A percentile compares a stretch with the other conserved stretches of the same genome.
Conservation (phyloP, 2,888 invertebrate genomes). For the Pheosia gnoma region DNA sequence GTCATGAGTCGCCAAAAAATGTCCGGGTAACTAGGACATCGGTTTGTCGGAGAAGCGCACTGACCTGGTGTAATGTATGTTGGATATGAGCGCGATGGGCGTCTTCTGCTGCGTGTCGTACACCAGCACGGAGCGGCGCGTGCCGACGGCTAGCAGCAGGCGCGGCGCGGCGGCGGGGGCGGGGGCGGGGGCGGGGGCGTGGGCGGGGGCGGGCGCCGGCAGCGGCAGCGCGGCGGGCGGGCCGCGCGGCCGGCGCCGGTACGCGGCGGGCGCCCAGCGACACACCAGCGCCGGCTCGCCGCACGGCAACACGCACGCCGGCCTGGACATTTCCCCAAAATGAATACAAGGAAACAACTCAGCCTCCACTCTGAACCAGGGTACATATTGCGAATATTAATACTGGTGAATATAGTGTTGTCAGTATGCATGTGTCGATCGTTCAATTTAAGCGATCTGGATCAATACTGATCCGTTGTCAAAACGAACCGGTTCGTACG, state of each 20-base stretch:
- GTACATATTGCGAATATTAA: too few species aligned
- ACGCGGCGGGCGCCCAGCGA: slow-evolving; percentile 83
- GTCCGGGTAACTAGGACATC: too few species aligned
- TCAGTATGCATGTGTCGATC: too few species aligned
- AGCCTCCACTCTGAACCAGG: too few species aligned
- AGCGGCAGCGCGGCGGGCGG: slow-evolving; percentile 86
- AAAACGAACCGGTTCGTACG: too few species aligned
- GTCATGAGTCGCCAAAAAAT: too few species aligned
- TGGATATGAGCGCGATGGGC: slow-evolving; percentile 68
- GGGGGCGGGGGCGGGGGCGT: slow-evolving; percentile 82
- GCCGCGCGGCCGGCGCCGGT: slow-evolving; percentile 90
- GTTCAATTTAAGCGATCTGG: too few species aligned
- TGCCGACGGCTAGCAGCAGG: slow-evolving; percentile 95
- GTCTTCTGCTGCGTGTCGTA: slow-evolving; percentile 77
- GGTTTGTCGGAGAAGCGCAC: not conserved
- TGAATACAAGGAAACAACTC: too few species aligned
- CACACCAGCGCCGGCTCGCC: slow-evolving; percentile 78
- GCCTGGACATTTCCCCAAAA: slow-evolving; percentile 78
- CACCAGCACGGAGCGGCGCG: slow-evolving; percentile 89
- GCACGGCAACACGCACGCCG: slow-evolving; percentile 90
- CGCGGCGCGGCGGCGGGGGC: slow-evolving; percentile 88
- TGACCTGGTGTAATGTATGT: slow-evolving; percentile 76
- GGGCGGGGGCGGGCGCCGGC: slow-evolving; percentile 81
- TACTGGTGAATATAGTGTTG: too few species aligned
- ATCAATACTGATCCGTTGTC: too few species aligned